Evolutionary conservation across 2,113 vertebrate species (phyloP), one percentile per base, ranked within the genome.

Genomic region (Microtus oregoni): DNA sequence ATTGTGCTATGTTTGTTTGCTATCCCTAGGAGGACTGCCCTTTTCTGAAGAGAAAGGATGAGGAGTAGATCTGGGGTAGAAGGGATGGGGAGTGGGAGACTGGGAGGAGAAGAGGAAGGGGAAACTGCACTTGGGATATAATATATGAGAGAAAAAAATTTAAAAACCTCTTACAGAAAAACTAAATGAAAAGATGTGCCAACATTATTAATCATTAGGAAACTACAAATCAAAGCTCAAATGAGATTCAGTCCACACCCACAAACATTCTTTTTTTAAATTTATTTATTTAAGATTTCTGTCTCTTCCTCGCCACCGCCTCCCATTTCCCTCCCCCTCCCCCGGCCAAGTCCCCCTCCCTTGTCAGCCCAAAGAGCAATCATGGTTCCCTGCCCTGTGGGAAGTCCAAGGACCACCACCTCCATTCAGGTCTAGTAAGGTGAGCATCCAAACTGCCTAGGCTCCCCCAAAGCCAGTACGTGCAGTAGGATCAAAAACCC

Each of bases 201-300:
- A 93, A 58, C 19, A n/a, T 79, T 35, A 91, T 82, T 85, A 86
- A 20, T 63, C 6, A 2, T 67, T 72, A 89, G 50, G 24, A 52
- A 92, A 83, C 61, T 88, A 75, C 11, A 83, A 91, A 92, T 52
- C 38, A 83, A 93, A 96, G 50, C 41, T 38, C 52, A 41, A 83
- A 92, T 55, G 41, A 94, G 20, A 41, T 85, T 63, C 35, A 70
- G 41, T 94, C 70, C 77, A 88, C 24, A 83, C 10, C 11, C n/a
- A 78, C 32, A n/a, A 41, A 32, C 58, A 91, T 17, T 44, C 50
- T 63, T 88, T 47, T 44, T 44, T 47, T 47, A 1, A 47, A 47
- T 47, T 47, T 47, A 47, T 44, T 44, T 44, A 44, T 44, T 44
- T 44, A 44, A 44, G 44, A 44, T 44, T 44, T 44, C 44, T 44